Evolutionary conservation across 2,888 invertebrate species (phyloP), one percentile per base, ranked within the genome.

Genomic region (Ernsta delagoae): DNA sequence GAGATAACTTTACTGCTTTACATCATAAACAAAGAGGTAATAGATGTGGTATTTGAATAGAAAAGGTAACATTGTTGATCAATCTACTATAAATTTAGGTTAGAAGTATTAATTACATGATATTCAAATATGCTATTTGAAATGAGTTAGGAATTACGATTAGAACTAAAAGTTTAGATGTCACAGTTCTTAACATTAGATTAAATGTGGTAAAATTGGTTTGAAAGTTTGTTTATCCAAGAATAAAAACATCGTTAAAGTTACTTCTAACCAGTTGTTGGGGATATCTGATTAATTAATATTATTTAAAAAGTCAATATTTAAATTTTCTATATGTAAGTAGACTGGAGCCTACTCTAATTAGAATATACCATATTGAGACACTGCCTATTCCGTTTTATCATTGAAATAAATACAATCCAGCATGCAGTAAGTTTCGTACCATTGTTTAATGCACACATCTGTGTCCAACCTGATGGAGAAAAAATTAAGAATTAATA

Each of bases 391-490:
- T 80, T 81, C 73, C 81, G 83, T 84, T 61, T 43, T 24, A 24
- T 24, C 54, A 67, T 61, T 61, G 11, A 84, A 89, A 90, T 88
- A 85, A 75, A 82, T 80, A 57, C 56, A 84, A 86, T 87, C 89
- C 89, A 80, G 84, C 90, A 84, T 86, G 85, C 89, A 85, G 85
- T 85, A 88, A 86, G 82, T 87, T 89, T 78, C 87, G 83, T 87
- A 87, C 86, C 89, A 85, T 79, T 83, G 77, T 88, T 89, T 81
- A 83, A 89, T 92, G 92, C 92, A 92, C 92, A 92, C 91, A 87
- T 81, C 92, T 92, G 92, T 85, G 79, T 81, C 83, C 75, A 77
- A 83, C 78, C 83, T 78, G 67, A 48, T 45, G 43, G 11, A 59
- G 36, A 43, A 7, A 59, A 64, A 48, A 50, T 50, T 7, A 16